phyloP scores from a whole-genome alignment of 1,140 invertebrate genomes.

The Papilio polyxenes region DNA sequence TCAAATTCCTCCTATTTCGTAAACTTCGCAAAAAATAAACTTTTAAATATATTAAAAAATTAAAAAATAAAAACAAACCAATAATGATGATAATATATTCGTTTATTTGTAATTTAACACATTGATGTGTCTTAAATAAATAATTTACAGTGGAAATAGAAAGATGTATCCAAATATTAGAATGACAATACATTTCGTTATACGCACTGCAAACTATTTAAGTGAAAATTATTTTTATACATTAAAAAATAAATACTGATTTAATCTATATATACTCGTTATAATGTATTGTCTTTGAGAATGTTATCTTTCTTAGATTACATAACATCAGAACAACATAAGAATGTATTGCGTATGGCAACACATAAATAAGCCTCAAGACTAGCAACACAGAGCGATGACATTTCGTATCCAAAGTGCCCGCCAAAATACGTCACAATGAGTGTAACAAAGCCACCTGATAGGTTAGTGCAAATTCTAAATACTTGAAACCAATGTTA shows the following conservation, averaged over 20 bases:
- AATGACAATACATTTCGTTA: constrained; percentile 18
- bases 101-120: constrained; percentile 61
- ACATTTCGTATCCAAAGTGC: constrained; percentile 11
- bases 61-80: constrained; percentile 72
- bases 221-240: constrained; percentile 17
- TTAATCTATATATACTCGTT: constrained; percentile 18
- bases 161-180: constrained; percentile 30
- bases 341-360: constrained; percentile 17
- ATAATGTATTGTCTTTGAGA: constrained; percentile 34
- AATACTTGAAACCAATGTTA: constrained; percentile 38
- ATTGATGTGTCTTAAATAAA: constrained; percentile 42
- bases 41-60: constrained; percentile 51
- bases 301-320: constrained; percentile 21
- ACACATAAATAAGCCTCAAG: constrained; percentile 37
- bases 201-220: neutral
- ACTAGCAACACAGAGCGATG: constrained; percentile 34
- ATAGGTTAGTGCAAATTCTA: constrained; percentile 28
- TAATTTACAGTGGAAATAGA: constrained; percentile 48
- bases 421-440: constrained; percentile 35
- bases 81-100: constrained; percentile 69
- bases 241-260: constrained; percentile 34
- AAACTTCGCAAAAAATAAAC: constrained; percentile 44
- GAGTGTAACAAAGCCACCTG: constrained; percentile 30
- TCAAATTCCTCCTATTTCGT: constrained; percentile 48
- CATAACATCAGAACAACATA: constrained; percentile 30